Evolutionary conservation across 2,113 vertebrate species (phyloP), one percentile per base, ranked within the genome.

Genomic region (Spea multiplicata): DNA sequence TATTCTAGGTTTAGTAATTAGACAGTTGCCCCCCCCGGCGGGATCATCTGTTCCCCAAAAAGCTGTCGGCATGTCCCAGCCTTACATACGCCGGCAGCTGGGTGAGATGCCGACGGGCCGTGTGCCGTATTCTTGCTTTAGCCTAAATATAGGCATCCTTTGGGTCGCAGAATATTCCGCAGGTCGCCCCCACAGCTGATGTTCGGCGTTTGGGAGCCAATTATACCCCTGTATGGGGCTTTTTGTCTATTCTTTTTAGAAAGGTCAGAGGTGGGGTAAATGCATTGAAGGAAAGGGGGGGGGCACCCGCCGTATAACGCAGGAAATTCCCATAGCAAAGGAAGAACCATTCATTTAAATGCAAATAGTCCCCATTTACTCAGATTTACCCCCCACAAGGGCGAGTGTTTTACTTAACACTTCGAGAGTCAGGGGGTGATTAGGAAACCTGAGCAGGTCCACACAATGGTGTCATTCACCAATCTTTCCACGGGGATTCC

Each of bases 91-190:
- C 30, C 30, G 30, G 30, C 30, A 30, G 30, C 30, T 30, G 30
- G 30, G 30, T 30, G 17, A 13, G 2, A 44, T 53, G 73, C 61
- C 52, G 61, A 16, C 8, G 1, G 14, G 53, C 64, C 16, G 7
- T 17, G 30, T 10, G 6, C 48, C 55, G 49, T 53, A 46, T 13
- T 66, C 46, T 72, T 14, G 30, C 7, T 1, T 4, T 4, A 2
- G 12, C 16, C 44, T 78, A 64, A 72, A 66, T 72, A 52, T 71
- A 78, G 76, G 47, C 46, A 71, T 45, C 74, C 65, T 76, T 76
- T 55, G 49, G 76, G 30, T 1, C 6, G 2, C 6, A 4, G 5
- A 44, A 12, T 46, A 53, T 8, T 44, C 5, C 12, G 10, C 6
- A 6, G 70, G 3, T 10, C 55, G 8, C 52, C 12, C 10, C 17